These are phyloP conservation scores for Lindbergichthys nudifrons DNA, from an alignment of 2,797 vertebrate species.

Conservation along the genomic window DNA sequence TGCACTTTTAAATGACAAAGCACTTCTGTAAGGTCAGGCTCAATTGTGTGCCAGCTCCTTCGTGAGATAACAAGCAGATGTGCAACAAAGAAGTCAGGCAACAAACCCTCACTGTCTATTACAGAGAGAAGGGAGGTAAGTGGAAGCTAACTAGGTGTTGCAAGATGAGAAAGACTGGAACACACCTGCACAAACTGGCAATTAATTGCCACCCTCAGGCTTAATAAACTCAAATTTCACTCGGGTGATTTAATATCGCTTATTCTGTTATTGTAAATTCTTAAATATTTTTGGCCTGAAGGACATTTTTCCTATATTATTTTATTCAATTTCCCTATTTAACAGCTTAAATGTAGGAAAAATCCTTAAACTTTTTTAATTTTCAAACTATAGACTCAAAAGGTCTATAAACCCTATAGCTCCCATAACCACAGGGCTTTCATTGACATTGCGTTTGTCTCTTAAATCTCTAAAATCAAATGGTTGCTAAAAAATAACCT, in stretches of 20 bases:
- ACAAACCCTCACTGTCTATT: background rate
- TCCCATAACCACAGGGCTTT: background rate
- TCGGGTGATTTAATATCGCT: conserved; percentile 20
- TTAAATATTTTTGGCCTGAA: background rate
- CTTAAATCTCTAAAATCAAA: background rate
- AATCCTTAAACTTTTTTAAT: background rate
- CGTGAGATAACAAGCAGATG: conserved; percentile 63
- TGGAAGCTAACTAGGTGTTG: conserved; percentile 37
- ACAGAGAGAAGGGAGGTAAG: conserved; percentile 12
- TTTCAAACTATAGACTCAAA: background rate
- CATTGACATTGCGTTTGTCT: background rate
- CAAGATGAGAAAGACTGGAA: conserved; percentile 21
- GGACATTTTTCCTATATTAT: too few species aligned
- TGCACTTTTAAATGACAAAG: conserved; percentile 59
- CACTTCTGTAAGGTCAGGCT: conserved; percentile 66
- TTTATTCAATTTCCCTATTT: background rate
- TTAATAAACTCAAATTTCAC: conserved; percentile 12
- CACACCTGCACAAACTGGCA: conserved; percentile 17
- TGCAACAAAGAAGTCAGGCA: conserved; percentile 51
- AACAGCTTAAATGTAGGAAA: background rate
- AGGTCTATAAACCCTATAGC: background rate
- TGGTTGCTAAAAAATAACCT: background rate
- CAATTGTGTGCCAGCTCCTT: conserved; percentile 54
- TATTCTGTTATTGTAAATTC: background rate
- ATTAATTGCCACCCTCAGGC: conserved; percentile 27